Conservation (phyloP, 2,888 invertebrate genomes). For the Seira musarum region DNA sequence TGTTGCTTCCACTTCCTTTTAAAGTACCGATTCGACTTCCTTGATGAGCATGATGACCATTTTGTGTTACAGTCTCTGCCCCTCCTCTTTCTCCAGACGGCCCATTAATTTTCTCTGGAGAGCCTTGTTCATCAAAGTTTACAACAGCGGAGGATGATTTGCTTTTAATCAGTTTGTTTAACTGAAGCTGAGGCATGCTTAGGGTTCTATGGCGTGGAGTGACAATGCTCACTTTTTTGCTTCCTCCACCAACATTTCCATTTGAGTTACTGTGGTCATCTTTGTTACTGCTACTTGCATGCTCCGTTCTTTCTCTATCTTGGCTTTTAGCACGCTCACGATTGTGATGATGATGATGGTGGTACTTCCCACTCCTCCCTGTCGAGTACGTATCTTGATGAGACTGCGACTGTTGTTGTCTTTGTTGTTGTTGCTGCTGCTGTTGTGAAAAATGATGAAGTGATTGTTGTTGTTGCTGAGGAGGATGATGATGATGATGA, state of each 20-base stretch:
- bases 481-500: slow-evolving; percentile 19
- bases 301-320: slow-evolving; percentile 53
- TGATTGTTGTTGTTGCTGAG: slow-evolving; percentile 37
- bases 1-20: slow-evolving; percentile 30
- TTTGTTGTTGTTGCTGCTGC: slow-evolving; percentile 30
- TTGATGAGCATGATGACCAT: slow-evolving; percentile 42
- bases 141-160: slow-evolving; percentile 64
- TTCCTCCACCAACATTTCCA: slow-evolving; percentile 47
- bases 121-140: slow-evolving; percentile 60
- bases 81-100: background rate
- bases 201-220: slow-evolving; percentile 83
- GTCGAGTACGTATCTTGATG: slow-evolving; percentile 50
- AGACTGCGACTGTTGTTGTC: slow-evolving; percentile 23
- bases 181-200: slow-evolving; percentile 85
- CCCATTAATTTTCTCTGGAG: slow-evolving; percentile 42
- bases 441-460: slow-evolving; percentile 26
- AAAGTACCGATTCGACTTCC: slow-evolving; percentile 49
- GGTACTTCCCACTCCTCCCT: slow-evolving; percentile 46
- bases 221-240: slow-evolving; percentile 74
- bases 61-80: slow-evolving; percentile 26
- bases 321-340: slow-evolving; percentile 65
- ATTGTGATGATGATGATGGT: slow-evolving; percentile 39
- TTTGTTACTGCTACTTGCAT: slow-evolving; percentile 33
- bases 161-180: slow-evolving; percentile 64
- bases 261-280: background rate